phyloP scores from a whole-genome alignment of 1,140 invertebrate species.

The Microplitis mediator region DNA sequence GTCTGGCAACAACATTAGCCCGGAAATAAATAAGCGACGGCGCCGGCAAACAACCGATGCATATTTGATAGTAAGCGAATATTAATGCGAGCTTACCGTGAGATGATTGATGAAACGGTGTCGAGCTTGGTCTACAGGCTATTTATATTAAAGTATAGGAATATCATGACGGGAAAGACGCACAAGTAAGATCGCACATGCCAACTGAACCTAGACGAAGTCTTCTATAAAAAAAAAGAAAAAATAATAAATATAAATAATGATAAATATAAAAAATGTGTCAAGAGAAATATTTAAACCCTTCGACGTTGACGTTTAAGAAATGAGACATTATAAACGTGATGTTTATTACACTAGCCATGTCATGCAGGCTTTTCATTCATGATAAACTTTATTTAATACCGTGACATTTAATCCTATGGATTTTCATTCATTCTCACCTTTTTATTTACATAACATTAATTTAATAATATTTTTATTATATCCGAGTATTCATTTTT shows the following conservation, averaged over 20 bases:
- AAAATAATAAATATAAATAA: background rate
- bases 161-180: background rate
- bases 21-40: slow-evolving; percentile 29
- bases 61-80: slow-evolving; percentile 51
- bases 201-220: background rate
- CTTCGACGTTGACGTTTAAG: too few relatives aligned
- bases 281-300: too few relatives aligned
- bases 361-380: too few relatives aligned
- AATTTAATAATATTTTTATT: too few relatives aligned
- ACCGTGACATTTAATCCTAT: too few relatives aligned
- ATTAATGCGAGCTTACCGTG: slow-evolving; percentile 48
- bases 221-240: background rate
- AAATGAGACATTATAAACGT: too few relatives aligned
- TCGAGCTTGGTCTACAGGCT: slow-evolving; percentile 19
- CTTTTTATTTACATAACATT: too few relatives aligned
- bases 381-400: too few relatives aligned
- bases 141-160: slow-evolving; percentile 34
- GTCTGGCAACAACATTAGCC: background rate
- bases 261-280: background rate
- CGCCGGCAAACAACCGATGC: slow-evolving; percentile 45
- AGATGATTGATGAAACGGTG: slow-evolving; percentile 47
- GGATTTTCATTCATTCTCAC: too few relatives aligned
- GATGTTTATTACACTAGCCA: too few relatives aligned
- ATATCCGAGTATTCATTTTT: too few relatives aligned
- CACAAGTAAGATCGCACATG: background rate